Evolutionary conservation across 2,888 invertebrate genomes (phyloP).

Genomic region (Cotesia congregata): DNA sequence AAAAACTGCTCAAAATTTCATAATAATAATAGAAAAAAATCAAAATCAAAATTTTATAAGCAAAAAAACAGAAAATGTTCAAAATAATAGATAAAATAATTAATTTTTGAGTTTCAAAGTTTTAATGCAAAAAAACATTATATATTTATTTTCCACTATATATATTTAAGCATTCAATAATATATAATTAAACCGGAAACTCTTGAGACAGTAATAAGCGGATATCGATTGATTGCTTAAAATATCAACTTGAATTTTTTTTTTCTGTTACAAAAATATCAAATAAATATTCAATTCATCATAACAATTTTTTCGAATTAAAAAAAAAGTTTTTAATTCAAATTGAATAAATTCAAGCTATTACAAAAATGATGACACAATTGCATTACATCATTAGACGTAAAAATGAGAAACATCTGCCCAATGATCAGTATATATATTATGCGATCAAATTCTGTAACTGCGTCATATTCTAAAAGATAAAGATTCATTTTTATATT

Average conservation of each 20-base stretch:
- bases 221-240: constrained; percentile 56
- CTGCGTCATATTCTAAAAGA: not conserved
- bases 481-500: constrained; percentile 24
- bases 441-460: not conserved
- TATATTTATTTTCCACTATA: too few species aligned
- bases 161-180: too few species aligned
- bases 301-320: too few species aligned
- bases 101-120: too few species aligned
- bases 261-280: too few species aligned
- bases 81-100: too few species aligned
- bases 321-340: not conserved
- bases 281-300: too few species aligned
- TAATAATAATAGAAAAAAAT: too few species aligned
- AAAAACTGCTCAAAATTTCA: too few species aligned
- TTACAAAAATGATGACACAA: not conserved
- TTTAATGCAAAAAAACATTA: too few species aligned
- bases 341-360: not conserved
- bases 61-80: too few species aligned
- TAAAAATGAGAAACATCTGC: constrained; percentile 19
- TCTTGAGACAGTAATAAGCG: constrained; percentile 50
- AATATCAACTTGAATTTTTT: constrained; percentile 47
- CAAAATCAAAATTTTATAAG: too few species aligned
- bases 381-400: not conserved
- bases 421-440: not conserved
- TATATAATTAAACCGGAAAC: constrained; percentile 45